phyloP scores from a whole-genome alignment of 1,140 invertebrate species.

The Pseudachorutes palmiensis region DNA sequence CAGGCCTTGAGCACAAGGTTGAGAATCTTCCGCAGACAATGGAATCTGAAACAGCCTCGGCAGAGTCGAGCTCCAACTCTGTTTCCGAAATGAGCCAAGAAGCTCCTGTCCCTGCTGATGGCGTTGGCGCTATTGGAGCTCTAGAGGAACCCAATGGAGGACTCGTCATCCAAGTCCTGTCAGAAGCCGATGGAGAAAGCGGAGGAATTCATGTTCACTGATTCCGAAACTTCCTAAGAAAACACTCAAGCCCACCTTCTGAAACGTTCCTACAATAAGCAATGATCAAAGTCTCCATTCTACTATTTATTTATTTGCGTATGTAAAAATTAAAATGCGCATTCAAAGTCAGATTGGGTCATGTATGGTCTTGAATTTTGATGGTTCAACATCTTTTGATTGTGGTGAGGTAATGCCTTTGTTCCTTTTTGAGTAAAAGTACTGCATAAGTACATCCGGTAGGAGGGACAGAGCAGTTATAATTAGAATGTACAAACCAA shows the following conservation, averaged over 20 bases:
- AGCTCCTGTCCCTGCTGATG: neutral
- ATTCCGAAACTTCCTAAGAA: neutral
- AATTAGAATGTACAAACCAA: conserved; percentile 53
- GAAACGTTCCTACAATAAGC: too few species aligned
- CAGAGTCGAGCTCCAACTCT: neutral
- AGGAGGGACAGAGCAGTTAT: conserved; percentile 51
- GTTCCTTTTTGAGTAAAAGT: neutral
- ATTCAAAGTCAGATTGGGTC: too few species aligned
- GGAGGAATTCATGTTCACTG: neutral
- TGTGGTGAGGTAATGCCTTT: too few species aligned
- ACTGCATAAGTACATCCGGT: conserved; percentile 46
- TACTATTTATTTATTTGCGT: too few species aligned
- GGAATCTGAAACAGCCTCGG: neutral
- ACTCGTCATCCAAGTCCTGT: neutral
- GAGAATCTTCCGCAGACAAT: neutral
- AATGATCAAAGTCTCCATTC: too few species aligned
- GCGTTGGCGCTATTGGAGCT: too few species aligned
- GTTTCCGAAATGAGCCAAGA: neutral
- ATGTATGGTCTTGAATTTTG: too few species aligned
- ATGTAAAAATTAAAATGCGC: too few species aligned
- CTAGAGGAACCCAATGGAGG: neutral
- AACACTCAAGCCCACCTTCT: too few species aligned
- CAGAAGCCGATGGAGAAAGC: neutral
- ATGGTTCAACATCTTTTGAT: too few species aligned
- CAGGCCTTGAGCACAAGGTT: conserved; percentile 40